Evolutionary conservation across 1,140 invertebrate species (phyloP).

Genomic region (Idris sp.): DNA sequence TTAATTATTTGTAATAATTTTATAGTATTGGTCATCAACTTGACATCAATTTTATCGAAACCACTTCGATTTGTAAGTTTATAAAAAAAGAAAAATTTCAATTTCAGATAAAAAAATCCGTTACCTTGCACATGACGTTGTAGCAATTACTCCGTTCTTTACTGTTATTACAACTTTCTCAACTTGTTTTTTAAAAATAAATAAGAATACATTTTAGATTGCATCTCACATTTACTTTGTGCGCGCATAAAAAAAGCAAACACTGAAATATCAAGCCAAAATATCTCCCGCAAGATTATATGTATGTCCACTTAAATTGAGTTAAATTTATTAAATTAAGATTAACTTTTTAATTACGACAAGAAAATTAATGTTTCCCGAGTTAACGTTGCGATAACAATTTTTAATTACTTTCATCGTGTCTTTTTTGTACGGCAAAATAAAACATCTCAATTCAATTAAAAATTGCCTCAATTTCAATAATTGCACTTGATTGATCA

Average conservation of each 20-base stretch:
- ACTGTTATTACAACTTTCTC: conserved; percentile 10
- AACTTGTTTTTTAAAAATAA: conserved; percentile 6
- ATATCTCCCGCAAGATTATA: conserved; percentile 16
- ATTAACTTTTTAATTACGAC: too few species aligned
- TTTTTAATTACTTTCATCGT: too few species aligned
- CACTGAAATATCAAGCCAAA: conserved; percentile 5
- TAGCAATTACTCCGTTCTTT: conserved; percentile 6
- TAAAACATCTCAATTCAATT: too few species aligned
- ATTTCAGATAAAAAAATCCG: not conserved
- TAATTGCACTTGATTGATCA: too few species aligned
- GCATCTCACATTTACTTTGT: conserved; percentile 9
- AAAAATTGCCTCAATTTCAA: too few species aligned
- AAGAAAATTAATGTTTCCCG: too few species aligned
- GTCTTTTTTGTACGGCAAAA: too few species aligned
- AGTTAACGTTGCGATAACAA: too few species aligned
- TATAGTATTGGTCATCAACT: too few species aligned
- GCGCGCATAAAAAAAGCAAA: conserved; percentile 17
- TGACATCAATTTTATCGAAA: conserved; percentile 1
- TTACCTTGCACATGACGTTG: not conserved
- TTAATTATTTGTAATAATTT: too few species aligned
- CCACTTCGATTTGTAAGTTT: too few species aligned
- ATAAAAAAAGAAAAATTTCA: not conserved
- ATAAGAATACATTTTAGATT: conserved; percentile 23
- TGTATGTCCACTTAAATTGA: conserved; percentile 10
- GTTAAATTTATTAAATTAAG: too few species aligned